Evolutionary conservation across 2,888 invertebrate species (phyloP).

Genomic region (Parnassius smintheus): DNA sequence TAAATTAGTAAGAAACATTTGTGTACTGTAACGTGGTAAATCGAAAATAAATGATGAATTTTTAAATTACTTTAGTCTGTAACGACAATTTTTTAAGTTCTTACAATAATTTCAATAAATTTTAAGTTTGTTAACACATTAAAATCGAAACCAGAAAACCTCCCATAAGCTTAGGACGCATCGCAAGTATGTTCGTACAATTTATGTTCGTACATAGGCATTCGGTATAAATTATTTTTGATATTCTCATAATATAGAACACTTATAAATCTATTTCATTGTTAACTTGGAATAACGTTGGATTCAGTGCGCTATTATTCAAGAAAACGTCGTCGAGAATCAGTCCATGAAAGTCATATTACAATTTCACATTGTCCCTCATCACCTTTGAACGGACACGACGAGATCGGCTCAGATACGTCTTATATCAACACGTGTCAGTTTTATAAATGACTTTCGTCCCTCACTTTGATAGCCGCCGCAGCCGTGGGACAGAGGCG

Average conservation of each 20-base stretch:
- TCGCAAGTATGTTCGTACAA: no score
- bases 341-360: background rate
- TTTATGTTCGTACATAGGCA: no score
- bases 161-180: no score
- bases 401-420: conserved; percentile 33
- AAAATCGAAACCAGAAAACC: no score
- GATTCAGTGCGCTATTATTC: no score
- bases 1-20: conserved; percentile 1
- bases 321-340: background rate
- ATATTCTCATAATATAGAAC: no score
- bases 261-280: no score
- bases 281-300: no score
- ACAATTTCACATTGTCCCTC: conserved; percentile 8
- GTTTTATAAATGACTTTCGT: conserved; percentile 61
- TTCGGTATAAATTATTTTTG: no score
- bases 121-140: no score
- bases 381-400: conserved; percentile 27
- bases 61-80: conserved; percentile 8
- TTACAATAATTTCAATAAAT: no score
- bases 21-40: conserved; percentile 24
- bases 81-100: background rate
- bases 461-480: conserved; percentile 49
- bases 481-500: conserved; percentile 50
- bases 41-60: conserved; percentile 16
- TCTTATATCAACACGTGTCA: conserved; percentile 63